Evolutionary conservation across 2,113 vertebrate genomes (phyloP).

Genomic region (Donacobius atricapilla): DNA sequence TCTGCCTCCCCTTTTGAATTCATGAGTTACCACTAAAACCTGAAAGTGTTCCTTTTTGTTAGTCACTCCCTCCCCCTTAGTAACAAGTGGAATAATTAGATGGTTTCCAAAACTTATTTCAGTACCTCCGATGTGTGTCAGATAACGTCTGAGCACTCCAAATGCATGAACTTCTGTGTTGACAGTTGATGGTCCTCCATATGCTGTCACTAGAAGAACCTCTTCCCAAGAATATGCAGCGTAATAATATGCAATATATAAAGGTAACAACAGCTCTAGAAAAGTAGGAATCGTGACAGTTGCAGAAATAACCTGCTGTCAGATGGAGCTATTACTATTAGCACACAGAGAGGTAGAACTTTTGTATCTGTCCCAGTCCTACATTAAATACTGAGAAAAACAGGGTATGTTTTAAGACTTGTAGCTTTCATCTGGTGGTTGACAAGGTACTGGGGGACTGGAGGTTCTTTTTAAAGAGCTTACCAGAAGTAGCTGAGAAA

Average conservation of each 20-base stretch:
- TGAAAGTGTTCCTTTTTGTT: neutral
- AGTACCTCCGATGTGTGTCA: neutral
- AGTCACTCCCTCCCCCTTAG: neutral
- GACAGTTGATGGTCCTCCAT: constrained; percentile 26
- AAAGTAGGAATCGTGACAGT: neutral
- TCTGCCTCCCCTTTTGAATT: neutral
- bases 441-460: neutral
- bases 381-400: neutral
- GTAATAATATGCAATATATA: neutral
- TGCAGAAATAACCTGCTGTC: neutral
- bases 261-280: constrained; percentile 22
- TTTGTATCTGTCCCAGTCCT: neutral
- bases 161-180: constrained; percentile 23
- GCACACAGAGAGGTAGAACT: neutral
- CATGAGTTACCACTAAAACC: neutral
- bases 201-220: constrained; percentile 25
- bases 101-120: constrained; percentile 16
- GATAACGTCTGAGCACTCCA: neutral
- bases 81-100: constrained; percentile 34
- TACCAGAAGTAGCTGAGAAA: neutral
- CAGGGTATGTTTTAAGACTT: neutral
- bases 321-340: neutral
- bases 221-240: constrained; percentile 1
- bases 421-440: neutral
- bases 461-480: neutral